Evolutionary conservation across 2,113 vertebrate species (phyloP).

Genomic region (Gila orcuttii): DNA sequence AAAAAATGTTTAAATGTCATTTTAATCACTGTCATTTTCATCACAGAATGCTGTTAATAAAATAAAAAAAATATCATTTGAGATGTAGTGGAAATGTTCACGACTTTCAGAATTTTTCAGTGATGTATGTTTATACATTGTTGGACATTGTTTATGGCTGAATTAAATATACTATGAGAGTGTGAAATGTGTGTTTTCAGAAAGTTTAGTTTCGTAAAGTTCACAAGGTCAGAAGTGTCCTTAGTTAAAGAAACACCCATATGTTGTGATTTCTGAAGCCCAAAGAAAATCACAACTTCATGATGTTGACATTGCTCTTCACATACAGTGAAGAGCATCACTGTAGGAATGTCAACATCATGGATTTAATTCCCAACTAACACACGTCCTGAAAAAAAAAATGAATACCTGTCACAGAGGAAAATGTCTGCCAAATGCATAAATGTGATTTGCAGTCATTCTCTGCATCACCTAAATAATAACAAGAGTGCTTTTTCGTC

Average conservation of each 20-base stretch:
- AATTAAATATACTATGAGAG: neutral
- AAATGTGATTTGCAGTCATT: conserved; percentile 2
- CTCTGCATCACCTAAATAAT: neutral
- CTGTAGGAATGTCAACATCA: neutral
- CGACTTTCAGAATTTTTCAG: neutral
- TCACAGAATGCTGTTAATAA: neutral
- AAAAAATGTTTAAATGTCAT: neutral
- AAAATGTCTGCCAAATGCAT: conserved; percentile 8
- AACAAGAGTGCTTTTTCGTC: neutral
- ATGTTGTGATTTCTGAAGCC: neutral
- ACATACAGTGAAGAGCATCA: neutral
- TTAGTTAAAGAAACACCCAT: neutral
- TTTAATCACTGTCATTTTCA: neutral
- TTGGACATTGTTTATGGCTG: neutral
- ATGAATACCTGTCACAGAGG: neutral
- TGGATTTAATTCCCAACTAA: neutral
- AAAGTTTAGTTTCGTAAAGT: neutral
- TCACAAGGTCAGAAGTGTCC: neutral
- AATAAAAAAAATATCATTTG: neutral
- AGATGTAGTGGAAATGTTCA: neutral
- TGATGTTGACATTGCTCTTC: too few relatives aligned
- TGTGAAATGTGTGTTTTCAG: neutral
- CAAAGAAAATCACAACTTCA: too few relatives aligned
- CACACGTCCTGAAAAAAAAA: neutral
- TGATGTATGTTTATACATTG: neutral